Evolutionary conservation across 2,888 invertebrate genomes (phyloP).

Genomic region (Erynnis tages): DNA sequence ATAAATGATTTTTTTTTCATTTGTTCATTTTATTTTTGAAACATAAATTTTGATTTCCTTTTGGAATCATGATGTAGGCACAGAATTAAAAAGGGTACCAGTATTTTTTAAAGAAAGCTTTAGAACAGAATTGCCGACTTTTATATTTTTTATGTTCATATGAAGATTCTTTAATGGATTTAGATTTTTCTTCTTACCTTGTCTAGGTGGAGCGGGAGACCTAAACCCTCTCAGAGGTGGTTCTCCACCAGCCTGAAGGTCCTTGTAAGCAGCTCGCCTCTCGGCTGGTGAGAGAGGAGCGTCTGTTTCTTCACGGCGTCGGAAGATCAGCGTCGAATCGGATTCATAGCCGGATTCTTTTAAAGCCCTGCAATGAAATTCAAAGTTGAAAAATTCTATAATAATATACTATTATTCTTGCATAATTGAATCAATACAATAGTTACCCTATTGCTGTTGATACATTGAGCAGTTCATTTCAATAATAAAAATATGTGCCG

Average conservation of each 20-base stretch:
- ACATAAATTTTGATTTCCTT: too few relatives aligned
- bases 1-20: too few relatives aligned
- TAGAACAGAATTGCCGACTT: too few relatives aligned
- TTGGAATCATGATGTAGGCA: too few relatives aligned
- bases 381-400: too few relatives aligned
- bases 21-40: too few relatives aligned
- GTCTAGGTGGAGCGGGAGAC: slow-evolving; percentile 89
- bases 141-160: not conserved
- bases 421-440: too few relatives aligned
- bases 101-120: not conserved
- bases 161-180: not conserved
- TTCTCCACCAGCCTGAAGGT: slow-evolving; percentile 96
- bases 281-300: slow-evolving; percentile 89
- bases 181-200: slow-evolving; percentile 57
- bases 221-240: slow-evolving; percentile 95
- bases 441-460: too few relatives aligned
- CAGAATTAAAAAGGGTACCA: too few relatives aligned
- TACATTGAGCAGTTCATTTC: too few relatives aligned
- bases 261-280: slow-evolving; percentile 91
- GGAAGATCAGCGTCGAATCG: slow-evolving; percentile 93
- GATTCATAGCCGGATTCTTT: slow-evolving; percentile 96
- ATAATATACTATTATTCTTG: too few relatives aligned
- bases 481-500: too few relatives aligned
- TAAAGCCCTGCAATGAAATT: slow-evolving; percentile 90
- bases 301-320: slow-evolving; percentile 86